A percentile compares a stretch with the other conserved stretches of the same genome.
phyloP scores from a whole-genome alignment of 2,888 invertebrate species.

The Caenorhabditis uteleia region DNA sequence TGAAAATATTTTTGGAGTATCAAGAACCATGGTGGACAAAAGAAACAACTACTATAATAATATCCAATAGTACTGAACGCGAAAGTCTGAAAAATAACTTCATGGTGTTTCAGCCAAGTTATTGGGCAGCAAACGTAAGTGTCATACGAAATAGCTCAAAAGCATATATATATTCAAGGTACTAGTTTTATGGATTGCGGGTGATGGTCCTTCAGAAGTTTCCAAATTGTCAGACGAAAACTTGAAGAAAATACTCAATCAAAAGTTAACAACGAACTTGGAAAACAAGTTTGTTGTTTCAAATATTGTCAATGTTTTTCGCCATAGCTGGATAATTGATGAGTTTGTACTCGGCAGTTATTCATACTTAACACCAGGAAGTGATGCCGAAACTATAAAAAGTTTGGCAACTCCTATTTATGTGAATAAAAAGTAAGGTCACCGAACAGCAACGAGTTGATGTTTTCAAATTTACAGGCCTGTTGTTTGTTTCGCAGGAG shows the following conservation, averaged over 20 bases:
- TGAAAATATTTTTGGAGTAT: constrained; percentile 59
- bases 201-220: constrained; percentile 17
- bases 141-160: no score
- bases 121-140: constrained; percentile 42
- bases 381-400: constrained; percentile 6
- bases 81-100: constrained; percentile 30
- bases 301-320: constrained; percentile 5
- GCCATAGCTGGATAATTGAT: constrained; percentile 40
- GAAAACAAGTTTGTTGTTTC: constrained; percentile 1
- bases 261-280: constrained; percentile 4
- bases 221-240: constrained; percentile 3
- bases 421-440: constrained; percentile 2
- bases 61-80: constrained; percentile 7
- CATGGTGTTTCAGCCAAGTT: constrained; percentile 51
- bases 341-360: constrained; percentile 37
- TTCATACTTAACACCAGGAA: constrained; percentile 29
- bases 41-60: constrained; percentile 23
- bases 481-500: constrained; percentile 43
- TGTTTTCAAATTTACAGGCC: constrained; percentile 11
- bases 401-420: constrained; percentile 10
- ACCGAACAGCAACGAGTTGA: not conserved
- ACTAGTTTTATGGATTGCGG: constrained; percentile 52
- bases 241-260: constrained; percentile 6
- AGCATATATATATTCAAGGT: constrained; percentile 30
- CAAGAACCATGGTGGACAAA: constrained; percentile 52